Evolutionary conservation across 2,888 invertebrate genomes (phyloP).

Genomic region (Tanaodytes sp.): DNA sequence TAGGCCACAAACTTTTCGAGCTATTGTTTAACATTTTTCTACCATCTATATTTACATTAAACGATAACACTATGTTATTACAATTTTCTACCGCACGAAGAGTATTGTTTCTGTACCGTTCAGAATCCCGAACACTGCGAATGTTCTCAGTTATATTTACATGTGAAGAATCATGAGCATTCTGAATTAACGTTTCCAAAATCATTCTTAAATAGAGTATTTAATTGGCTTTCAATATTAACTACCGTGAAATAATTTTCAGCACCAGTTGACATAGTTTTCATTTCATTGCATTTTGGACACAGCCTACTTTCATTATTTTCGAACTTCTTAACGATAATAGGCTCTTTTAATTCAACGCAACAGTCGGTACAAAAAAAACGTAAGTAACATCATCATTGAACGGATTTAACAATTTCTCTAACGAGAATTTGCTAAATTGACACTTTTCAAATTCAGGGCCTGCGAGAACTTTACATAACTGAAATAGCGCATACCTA

Average conservation of each 20-base stretch:
- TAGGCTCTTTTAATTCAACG: slow-evolving; percentile 6
- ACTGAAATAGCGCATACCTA: slow-evolving; percentile 3
- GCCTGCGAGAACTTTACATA: slow-evolving; percentile 1
- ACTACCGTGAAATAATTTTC: slow-evolving; percentile 10
- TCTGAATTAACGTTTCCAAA: background rate
- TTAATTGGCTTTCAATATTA: slow-evolving; percentile 2
- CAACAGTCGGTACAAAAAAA: slow-evolving; percentile 15
- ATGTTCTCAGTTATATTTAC: background rate
- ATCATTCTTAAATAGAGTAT: slow-evolving; percentile 7
- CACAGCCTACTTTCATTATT: slow-evolving; percentile 7
- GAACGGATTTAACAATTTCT: slow-evolving; percentile 15
- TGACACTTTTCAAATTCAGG: background rate
- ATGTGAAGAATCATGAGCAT: background rate
- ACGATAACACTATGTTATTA: slow-evolving; percentile 3
- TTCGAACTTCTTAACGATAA: slow-evolving; percentile 7
- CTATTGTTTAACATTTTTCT: slow-evolving; percentile 15
- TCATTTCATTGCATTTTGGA: slow-evolving; percentile 3
- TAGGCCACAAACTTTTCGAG: slow-evolving; percentile 12
- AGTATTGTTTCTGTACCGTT: slow-evolving; percentile 3
- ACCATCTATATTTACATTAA: slow-evolving; percentile 15
- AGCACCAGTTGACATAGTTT: slow-evolving; percentile 1
- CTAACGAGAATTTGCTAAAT: slow-evolving; percentile 7
- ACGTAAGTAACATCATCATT: slow-evolving; percentile 7
- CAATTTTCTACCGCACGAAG: slow-evolving; percentile 1
- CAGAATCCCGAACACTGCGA: slow-evolving; percentile 2